These are phyloP conservation scores for Miniopterus natalensis DNA, from an alignment of 2,113 vertebrate genomes.

Conservation along the genomic window DNA sequence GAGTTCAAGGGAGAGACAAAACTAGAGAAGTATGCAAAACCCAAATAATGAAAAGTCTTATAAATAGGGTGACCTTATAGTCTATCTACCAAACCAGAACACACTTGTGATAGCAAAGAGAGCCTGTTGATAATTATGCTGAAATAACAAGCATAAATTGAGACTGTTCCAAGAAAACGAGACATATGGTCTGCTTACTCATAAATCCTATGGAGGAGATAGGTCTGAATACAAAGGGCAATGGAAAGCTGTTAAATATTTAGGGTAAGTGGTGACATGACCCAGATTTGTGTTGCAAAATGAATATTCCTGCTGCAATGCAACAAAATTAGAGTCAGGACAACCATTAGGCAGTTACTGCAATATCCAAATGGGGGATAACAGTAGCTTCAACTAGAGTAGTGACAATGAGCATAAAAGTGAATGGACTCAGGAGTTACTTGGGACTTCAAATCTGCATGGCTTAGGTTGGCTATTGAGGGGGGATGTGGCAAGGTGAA, in stretches of 20 bases:
- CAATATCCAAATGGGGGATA: not conserved
- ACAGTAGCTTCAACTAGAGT: not conserved
- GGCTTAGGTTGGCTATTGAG: not conserved
- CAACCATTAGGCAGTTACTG: not conserved
- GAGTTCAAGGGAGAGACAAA: not conserved
- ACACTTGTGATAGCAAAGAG: not conserved
- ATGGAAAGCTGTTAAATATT: conserved; percentile 38
- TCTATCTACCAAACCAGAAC: not conserved
- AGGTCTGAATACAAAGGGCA: not conserved
- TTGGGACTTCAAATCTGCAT: not conserved
- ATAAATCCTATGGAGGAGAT: not conserved
- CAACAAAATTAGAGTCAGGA: not conserved
- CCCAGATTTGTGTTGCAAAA: not conserved
- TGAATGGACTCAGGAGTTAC: not conserved
- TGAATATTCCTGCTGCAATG: not conserved
- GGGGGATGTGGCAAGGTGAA: not conserved
- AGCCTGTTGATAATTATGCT: not conserved
- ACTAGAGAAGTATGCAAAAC: not conserved
- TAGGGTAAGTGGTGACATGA: not conserved
- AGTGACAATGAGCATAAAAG: not conserved
- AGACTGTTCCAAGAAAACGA: not conserved
- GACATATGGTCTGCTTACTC: not conserved
- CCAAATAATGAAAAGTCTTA: not conserved
- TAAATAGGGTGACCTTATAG: not conserved
- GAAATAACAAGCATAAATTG: not conserved